Evolutionary conservation across 1,140 invertebrate species (phyloP), one percentile per base, ranked within the genome.

Genomic region (Proales similis): DNA sequence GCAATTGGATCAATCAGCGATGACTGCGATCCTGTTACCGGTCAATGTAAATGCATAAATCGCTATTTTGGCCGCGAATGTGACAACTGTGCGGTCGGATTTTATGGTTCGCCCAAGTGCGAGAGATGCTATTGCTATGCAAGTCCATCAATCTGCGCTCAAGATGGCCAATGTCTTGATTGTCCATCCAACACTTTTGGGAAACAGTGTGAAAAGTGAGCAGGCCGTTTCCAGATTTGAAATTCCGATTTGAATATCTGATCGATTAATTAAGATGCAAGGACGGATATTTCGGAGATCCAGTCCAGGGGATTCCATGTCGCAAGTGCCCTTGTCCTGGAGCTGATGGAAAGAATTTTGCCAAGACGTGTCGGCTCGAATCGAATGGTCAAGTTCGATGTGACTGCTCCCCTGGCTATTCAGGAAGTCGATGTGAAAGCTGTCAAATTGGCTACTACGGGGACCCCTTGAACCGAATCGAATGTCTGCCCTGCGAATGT

Each of bases 231-330:
- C n/a, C n/a, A n/a, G n/a, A n/a, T n/a, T n/a, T n/a, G n/a, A n/a
- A n/a, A n/a, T n/a, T n/a, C n/a, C n/a, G n/a, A n/a, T n/a, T n/a
- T n/a, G n/a, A n/a, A n/a, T n/a, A n/a, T n/a, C n/a, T n/a, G n/a
- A n/a, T n/a, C n/a, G n/a, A n/a, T n/a, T n/a, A n/a, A n/a, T n/a
- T n/a, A n/a, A 80, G 74, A 53, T 98, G 94, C 76, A 76, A 84
- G 43, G 84, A 86, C 68, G 89, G 90, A 1, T 96, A 84, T 73
- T 98, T 97, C 74, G 93, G 93, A n/a, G 89, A 98, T 80, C 93
- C 94, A 1, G 76, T 86, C 30, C 79, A 92, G 39, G 87, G 86
- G 45, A 90, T 95, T 65, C 83, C 89, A 7, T 98, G 94, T 73
- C 80, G 88, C 66, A 80, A 87, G 22, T 99, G 94, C 75, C 88